These are phyloP conservation scores for Erpetoichthys calabaricus DNA, from an alignment of 2,797 vertebrate species.

Conservation along the genomic window DNA sequence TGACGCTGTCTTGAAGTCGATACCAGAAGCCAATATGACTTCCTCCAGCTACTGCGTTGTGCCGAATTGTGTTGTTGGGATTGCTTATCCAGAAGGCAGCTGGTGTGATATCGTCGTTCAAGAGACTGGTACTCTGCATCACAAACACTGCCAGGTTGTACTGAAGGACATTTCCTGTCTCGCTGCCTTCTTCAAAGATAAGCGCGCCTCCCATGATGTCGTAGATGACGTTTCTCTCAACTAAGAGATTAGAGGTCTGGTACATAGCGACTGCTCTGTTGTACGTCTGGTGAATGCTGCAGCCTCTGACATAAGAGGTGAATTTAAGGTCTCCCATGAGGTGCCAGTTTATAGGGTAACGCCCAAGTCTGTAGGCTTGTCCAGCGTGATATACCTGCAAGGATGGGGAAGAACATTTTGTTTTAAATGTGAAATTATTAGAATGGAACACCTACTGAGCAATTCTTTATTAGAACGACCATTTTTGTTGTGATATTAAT, in stretches of 20 bases:
- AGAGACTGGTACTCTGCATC: conserved; percentile 69
- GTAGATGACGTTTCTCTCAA: conserved; percentile 70
- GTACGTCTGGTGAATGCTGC: conserved; percentile 62
- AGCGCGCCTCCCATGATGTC: conserved; percentile 73
- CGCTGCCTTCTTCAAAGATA: conserved; percentile 78
- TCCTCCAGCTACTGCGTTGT: conserved; percentile 66
- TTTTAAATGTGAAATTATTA: no score
- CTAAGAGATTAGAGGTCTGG: conserved; percentile 66
- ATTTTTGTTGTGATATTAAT: no score
- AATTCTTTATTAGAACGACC: no score
- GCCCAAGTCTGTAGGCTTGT: conserved; percentile 66
- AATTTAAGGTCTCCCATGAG: conserved; percentile 59
- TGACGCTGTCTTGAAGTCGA: conserved; percentile 63
- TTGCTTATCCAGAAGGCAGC: conserved; percentile 79
- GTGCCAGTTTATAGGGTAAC: conserved; percentile 78
- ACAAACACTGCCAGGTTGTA: conserved; percentile 75
- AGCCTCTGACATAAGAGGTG: conserved; percentile 66
- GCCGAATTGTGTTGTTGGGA: conserved; percentile 65
- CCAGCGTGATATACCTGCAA: conserved; percentile 58
- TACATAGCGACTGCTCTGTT: conserved; percentile 75
- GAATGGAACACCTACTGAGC: no score
- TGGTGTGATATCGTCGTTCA: conserved; percentile 65
- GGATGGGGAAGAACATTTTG: no score
- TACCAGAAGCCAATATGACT: conserved; percentile 85
- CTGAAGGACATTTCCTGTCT: conserved; percentile 66